phyloP scores from a whole-genome alignment of 1,140 invertebrate species.

The Drosophila kurseongensis region DNA sequence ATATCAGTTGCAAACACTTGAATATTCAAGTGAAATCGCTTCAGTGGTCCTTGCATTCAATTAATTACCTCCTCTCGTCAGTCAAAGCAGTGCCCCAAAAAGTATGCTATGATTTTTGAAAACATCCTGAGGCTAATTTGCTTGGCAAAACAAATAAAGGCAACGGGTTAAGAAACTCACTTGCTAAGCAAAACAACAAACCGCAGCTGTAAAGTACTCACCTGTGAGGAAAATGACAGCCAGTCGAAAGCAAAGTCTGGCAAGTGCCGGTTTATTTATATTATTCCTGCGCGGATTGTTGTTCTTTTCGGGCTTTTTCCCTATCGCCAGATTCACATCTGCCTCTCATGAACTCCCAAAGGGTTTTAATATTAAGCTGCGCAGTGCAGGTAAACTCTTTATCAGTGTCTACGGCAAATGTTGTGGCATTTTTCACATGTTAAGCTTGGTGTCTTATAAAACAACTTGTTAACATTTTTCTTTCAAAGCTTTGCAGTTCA shows the following conservation, averaged over 20 bases:
- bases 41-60: slow-evolving; percentile 17
- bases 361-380: slow-evolving; percentile 7
- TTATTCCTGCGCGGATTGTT: slow-evolving; percentile 3
- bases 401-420: slow-evolving; percentile 7
- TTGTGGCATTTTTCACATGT: slow-evolving; percentile 16
- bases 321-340: neutral
- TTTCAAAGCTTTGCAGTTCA: neutral
- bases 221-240: slow-evolving; percentile 38
- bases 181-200: slow-evolving; percentile 55
- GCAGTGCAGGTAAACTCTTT: slow-evolving; percentile 12
- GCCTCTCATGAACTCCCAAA: slow-evolving; percentile 7
- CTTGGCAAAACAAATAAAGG: slow-evolving; percentile 39
- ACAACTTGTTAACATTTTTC: slow-evolving; percentile 22
- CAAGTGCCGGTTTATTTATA: slow-evolving; percentile 18
- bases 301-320: neutral
- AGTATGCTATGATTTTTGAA: slow-evolving; percentile 20
- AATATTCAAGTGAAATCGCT: slow-evolving; percentile 7
- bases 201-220: slow-evolving; percentile 18
- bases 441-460: slow-evolving; percentile 6
- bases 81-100: slow-evolving; percentile 9
- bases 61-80: slow-evolving; percentile 21
- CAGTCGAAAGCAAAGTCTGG: slow-evolving; percentile 24
- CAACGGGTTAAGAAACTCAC: slow-evolving; percentile 62
- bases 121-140: slow-evolving; percentile 22
- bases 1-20: slow-evolving; percentile 9